These are phyloP conservation scores for Dasyornis broadbenti DNA, from an alignment of 2,113 vertebrate genomes.

Conservation along the genomic window DNA sequence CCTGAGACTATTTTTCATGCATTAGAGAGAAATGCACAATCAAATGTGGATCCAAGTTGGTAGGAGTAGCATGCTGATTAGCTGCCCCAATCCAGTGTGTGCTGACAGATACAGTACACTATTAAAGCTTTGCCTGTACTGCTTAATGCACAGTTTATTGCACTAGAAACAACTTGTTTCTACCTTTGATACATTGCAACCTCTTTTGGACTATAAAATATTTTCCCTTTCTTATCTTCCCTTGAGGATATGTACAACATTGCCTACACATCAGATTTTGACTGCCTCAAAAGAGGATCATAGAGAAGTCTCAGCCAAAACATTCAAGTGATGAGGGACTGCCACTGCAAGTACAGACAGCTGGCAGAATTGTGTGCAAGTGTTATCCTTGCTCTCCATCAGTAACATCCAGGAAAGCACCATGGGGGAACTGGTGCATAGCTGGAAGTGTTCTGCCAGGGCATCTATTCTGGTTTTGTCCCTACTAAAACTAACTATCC, in stretches of 20 bases:
- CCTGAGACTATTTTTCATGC: conserved; percentile 20
- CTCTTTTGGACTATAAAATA: background rate
- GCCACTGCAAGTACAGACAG: background rate
- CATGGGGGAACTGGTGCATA: background rate
- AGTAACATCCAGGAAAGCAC: background rate
- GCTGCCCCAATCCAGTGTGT: background rate
- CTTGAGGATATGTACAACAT: background rate
- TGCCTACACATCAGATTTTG: background rate
- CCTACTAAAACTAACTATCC: background rate
- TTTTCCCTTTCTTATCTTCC: background rate
- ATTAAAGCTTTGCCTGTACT: background rate
- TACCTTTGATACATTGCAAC: background rate
- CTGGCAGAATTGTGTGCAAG: background rate
- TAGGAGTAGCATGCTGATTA: conserved; percentile 29
- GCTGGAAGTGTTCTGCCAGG: background rate
- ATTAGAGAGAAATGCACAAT: conserved; percentile 27
- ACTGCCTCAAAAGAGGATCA: background rate
- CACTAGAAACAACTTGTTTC: background rate
- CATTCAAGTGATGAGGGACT: background rate
- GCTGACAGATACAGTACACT: background rate
- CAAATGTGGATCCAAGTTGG: background rate
- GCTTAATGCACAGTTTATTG: background rate
- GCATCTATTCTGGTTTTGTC: background rate
- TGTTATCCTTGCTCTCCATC: background rate
- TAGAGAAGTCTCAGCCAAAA: background rate